These are phyloP conservation scores for Gymnoscelis rufifasciata DNA, from an alignment of 2,888 invertebrate genomes.

Conservation along the genomic window DNA sequence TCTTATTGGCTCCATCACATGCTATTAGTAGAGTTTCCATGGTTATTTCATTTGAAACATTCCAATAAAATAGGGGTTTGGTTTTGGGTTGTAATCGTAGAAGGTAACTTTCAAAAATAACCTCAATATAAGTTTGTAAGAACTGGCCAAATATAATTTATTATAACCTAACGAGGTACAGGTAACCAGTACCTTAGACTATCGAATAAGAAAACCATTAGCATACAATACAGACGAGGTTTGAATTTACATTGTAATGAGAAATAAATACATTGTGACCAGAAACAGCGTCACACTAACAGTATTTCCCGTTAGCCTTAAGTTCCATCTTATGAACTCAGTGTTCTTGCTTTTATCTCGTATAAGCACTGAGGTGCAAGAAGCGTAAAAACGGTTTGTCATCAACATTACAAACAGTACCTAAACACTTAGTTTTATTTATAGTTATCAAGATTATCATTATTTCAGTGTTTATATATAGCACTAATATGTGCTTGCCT, in stretches of 20 bases:
- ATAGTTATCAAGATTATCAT: no score
- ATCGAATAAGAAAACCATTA: constrained; percentile 19
- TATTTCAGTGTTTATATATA: no score
- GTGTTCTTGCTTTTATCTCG: neutral
- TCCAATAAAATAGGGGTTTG: no score
- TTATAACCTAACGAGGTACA: neutral
- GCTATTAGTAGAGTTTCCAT: no score
- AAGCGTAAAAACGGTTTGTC: neutral
- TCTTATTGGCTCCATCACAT: no score
- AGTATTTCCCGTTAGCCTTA: constrained; percentile 10
- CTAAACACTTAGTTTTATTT: no score
- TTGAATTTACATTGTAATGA: constrained; percentile 14
- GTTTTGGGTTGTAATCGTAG: no score
- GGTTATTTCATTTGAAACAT: no score
- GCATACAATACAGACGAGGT: constrained; percentile 25
- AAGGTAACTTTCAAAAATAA: no score
- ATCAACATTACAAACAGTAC: neutral
- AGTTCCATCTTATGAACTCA: constrained; percentile 2
- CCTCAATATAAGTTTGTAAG: no score
- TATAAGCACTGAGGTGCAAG: neutral
- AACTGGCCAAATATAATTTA: no score
- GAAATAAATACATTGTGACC: constrained; percentile 5
- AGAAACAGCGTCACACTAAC: constrained; percentile 1
- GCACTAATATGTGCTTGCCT: no score
- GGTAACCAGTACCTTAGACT: neutral